Evolutionary conservation across 2,797 vertebrate genomes (phyloP), one percentile per base, ranked within the genome.

Genomic region (Steatocranus sp.): DNA sequence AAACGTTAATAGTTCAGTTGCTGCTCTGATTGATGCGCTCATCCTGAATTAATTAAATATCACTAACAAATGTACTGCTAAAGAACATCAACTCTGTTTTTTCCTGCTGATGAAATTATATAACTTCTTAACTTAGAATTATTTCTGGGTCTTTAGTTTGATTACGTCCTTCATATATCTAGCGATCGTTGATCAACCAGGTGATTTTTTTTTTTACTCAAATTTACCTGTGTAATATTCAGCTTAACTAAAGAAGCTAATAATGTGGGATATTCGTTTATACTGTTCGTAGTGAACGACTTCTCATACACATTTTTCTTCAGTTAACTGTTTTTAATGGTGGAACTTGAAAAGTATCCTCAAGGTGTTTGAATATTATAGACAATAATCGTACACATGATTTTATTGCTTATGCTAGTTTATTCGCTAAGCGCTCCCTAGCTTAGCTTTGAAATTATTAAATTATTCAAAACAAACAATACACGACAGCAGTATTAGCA

Each of bases 401-500:
- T 27, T 30, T 27, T n/a, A 30, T 73, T 48, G 4, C 41, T 30
- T 48, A 73, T 48, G 23, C 25, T 48, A 30, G 43, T 48, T 48
- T 27, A 73, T 18, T 48, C 25, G 27, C 3, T 30, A 48, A 32
- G 4, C 0, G 11, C 3, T 73, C 10, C 17, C 43, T 12, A 12
- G 0, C 0, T 51, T 41, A 30, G 1, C 4, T 17, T 32, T 43
- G 46, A 23, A 58, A 48, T 41, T 3, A 53, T 6, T 20, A 34
- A 48, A 32, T 2, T 23, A n/a, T 1, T 49, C 2, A 61, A 25
- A 6, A 34, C 2, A 68, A 78, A 75, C 5, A 66, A 51, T 36
- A 76, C 83, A 82, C 20, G 1, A 76, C 80, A 87, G 43, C n/a
- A 43, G 70, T 34, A 20, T 79, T 87, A 93, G 83, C 90, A 81